Evolutionary conservation across 2,797 vertebrate genomes (phyloP), one percentile per base, ranked within the genome.

Genomic region (Anguilla obscura): DNA sequence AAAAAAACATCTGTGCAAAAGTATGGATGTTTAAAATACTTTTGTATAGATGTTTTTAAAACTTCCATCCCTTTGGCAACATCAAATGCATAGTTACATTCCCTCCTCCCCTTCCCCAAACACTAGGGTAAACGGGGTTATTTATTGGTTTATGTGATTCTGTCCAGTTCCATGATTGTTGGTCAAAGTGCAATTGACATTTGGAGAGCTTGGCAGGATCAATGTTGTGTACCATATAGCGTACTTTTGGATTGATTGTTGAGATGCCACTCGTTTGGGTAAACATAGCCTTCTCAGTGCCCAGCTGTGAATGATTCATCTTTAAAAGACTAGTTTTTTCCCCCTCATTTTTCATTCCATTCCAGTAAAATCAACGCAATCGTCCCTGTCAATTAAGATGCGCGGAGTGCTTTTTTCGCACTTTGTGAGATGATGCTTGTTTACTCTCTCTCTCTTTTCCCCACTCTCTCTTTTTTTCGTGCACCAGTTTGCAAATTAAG

Each of bases 401-500:
- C 94, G 93, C 93, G 93, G 92, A 86, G 85, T 86, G 90, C 91
- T 88, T 45, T 45, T 45, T 91, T 92, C 91, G 90, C 86, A 92
- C 92, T 91, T 89, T 89, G 92, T 90, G 90, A 91, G 94, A 94
- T 93, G 90, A 93, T 92, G 93, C 92, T 94, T 94, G 91, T 93
- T 93, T 93, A 93, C 92, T 92, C 92, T 92, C 91, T 91, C 92
- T 89, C 89, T 88, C 85, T 48, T 85, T 21, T 10, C 45, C 21
- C 18, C 76, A 1, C 45, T 7, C 8, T 58, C 21, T 18, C 33
- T 89, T 89, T 91, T 90, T 90, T 90, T 91, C 89, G 90, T 92
- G 92, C 87, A 40, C 92, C 92, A 91, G 93, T 95, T 95, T 95
- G 93, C 93, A 95, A 95, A 95, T 95, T 94, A 95, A 94, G 92